Conservation (phyloP, 2,888 invertebrate species). For the Stenotaenia linearis region DNA sequence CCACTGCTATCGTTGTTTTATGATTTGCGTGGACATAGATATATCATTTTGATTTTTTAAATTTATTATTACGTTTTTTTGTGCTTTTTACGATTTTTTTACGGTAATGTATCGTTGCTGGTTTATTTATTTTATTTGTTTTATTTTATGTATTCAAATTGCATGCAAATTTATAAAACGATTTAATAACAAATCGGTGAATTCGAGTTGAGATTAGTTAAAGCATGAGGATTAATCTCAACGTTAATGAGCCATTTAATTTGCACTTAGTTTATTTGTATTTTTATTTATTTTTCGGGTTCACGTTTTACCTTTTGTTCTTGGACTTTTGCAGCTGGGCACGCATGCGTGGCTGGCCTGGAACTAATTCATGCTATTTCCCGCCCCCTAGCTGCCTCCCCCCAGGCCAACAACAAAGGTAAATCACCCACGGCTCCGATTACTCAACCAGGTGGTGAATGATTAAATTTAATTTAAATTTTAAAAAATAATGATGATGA, state of each 20-base stretch:
- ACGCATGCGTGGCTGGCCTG: slow-evolving; percentile 27
- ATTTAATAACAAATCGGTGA: background rate
- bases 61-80: background rate
- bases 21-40: background rate
- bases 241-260: too few relatives aligned
- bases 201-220: background rate
- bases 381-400: slow-evolving; percentile 34
- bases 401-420: slow-evolving; percentile 37
- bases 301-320: slow-evolving; percentile 26
- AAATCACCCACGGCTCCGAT: slow-evolving; percentile 27
- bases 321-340: slow-evolving; percentile 31
- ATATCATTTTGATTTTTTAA: background rate
- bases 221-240: background rate
- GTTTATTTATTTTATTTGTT: background rate
- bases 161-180: background rate
- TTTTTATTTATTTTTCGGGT: background rate
- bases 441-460: background rate
- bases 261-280: background rate
- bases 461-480: background rate
- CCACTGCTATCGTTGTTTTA: background rate
- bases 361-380: slow-evolving; percentile 32
- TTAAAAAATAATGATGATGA: background rate
- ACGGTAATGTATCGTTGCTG: background rate
- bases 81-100: background rate
- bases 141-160: background rate